Percentiles rank a stretch among this genome's conserved stretches.
Evolutionary conservation across 2,797 vertebrate species (phyloP).

Genomic region (Poeciliopsis presidionis): DNA sequence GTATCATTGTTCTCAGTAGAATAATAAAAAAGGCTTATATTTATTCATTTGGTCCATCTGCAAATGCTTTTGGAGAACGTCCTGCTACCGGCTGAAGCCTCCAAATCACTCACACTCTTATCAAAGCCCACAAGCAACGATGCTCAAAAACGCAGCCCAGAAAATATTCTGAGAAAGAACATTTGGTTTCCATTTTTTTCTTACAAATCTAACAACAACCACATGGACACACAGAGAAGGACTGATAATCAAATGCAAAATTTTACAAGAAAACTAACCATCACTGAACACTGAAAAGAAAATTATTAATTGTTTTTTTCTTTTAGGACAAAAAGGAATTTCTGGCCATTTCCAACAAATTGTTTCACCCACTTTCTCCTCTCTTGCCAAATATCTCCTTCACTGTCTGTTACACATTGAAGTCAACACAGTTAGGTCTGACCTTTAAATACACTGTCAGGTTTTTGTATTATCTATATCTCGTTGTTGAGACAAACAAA

Average conservation of each 20-base stretch:
- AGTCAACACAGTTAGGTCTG: conserved; percentile 29
- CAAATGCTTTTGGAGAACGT: background rate
- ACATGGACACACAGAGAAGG: background rate
- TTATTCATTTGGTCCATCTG: background rate
- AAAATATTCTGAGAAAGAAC: background rate
- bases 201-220: background rate
- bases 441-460: conserved; percentile 67
- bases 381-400: background rate
- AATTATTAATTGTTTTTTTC: background rate
- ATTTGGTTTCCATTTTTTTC: background rate
- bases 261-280: background rate
- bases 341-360: background rate
- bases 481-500: conserved; percentile 57
- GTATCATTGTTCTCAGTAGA: background rate
- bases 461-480: conserved; percentile 7
- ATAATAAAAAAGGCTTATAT: background rate
- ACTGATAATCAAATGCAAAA: background rate
- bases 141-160: background rate
- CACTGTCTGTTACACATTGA: background rate
- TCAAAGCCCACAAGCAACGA: background rate
- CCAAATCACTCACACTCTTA: background rate
- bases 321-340: background rate
- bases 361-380: background rate
- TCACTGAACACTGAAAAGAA: background rate
- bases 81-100: background rate